These are phyloP conservation scores for Helicolenus hilgendorfi DNA, from an alignment of 2,797 vertebrate species.

Conservation along the genomic window DNA sequence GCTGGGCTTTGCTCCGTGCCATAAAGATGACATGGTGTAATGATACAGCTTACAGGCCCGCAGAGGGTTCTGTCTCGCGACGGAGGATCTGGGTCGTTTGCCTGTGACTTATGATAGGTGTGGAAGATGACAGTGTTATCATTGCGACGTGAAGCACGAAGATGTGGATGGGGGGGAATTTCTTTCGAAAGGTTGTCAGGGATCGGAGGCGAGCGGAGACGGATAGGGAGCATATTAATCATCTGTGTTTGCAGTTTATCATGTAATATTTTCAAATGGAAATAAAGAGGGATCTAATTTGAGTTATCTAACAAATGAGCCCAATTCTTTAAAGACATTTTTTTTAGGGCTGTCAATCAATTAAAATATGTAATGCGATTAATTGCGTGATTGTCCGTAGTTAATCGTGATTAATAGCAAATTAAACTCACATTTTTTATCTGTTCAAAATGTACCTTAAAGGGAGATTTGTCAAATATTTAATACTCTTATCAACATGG, in stretches of 20 bases:
- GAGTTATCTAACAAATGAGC: neutral
- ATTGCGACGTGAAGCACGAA: constrained; percentile 60
- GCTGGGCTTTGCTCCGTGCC: constrained; percentile 80
- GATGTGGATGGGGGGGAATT: constrained; percentile 59
- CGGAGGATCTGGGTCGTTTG: constrained; percentile 84
- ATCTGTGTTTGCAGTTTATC: constrained; percentile 39
- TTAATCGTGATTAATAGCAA: neutral
- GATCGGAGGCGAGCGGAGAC: constrained; percentile 49
- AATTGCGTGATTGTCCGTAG: neutral
- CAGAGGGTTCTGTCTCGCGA: constrained; percentile 80
- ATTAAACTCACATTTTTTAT: neutral
- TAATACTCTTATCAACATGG: too few relatives aligned
- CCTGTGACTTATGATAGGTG: constrained; percentile 86
- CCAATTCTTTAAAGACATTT: neutral
- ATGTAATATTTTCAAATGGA: neutral
- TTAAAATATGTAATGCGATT: neutral
- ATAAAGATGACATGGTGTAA: constrained; percentile 89
- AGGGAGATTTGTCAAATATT: neutral
- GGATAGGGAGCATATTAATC: constrained; percentile 51
- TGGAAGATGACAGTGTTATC: constrained; percentile 84
- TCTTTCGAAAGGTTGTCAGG: constrained; percentile 67
- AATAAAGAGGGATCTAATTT: neutral
- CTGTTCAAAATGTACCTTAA: neutral
- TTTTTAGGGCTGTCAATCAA: neutral
- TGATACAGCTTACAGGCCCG: constrained; percentile 88